These are phyloP conservation scores for Cordilura impudica DNA, from an alignment of 2,888 invertebrate species.

Conservation along the genomic window DNA sequence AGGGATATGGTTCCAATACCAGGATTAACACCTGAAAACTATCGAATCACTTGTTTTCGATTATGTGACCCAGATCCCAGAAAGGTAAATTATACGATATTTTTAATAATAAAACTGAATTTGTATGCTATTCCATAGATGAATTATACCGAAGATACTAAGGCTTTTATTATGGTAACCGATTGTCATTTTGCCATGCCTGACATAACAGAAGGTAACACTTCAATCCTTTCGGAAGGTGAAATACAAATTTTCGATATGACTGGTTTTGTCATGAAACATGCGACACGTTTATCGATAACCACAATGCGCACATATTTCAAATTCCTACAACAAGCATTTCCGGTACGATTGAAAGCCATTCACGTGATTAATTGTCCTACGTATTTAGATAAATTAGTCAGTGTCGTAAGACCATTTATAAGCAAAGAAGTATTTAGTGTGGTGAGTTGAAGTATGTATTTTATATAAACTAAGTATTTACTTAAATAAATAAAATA, in stretches of 20 bases:
- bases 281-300: slow-evolving; percentile 80
- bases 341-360: slow-evolving; percentile 72
- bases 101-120: not conserved
- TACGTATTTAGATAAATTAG: slow-evolving; percentile 82
- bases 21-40: slow-evolving; percentile 71
- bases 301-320: slow-evolving; percentile 71
- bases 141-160: slow-evolving; percentile 82
- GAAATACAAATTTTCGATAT: slow-evolving; percentile 86
- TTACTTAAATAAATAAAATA: not conserved
- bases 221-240: slow-evolving; percentile 75
- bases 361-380: slow-evolving; percentile 83
- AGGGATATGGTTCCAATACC: slow-evolving; percentile 70
- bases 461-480: not conserved
- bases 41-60: slow-evolving; percentile 68
- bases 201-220: slow-evolving; percentile 62
- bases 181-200: slow-evolving; percentile 80
- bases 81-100: slow-evolving; percentile 64
- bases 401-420: slow-evolving; percentile 82
- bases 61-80: slow-evolving; percentile 69
- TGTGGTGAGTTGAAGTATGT: slow-evolving; percentile 78
- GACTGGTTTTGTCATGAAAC: slow-evolving; percentile 82
- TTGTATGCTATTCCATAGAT: slow-evolving; percentile 75
- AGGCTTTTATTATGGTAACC: slow-evolving; percentile 85
- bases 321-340: slow-evolving; percentile 72
- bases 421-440: slow-evolving; percentile 82